Conservation (phyloP, 2,888 invertebrate species). For the Nymphalis urticae region DNA sequence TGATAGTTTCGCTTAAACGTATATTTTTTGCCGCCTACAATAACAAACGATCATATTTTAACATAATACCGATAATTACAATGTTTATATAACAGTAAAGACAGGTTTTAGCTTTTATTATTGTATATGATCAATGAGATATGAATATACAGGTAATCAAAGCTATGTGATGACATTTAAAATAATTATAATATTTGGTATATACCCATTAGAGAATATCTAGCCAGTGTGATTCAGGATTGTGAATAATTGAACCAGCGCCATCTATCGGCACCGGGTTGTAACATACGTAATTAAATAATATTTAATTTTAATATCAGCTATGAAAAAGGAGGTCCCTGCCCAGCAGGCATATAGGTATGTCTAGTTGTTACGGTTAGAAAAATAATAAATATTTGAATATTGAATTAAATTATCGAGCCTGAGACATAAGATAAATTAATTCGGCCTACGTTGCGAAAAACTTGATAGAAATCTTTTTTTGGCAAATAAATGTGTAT, state of each 20-base stretch:
- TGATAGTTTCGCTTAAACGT: neutral
- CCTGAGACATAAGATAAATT: conserved; percentile 16
- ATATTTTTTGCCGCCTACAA: conserved; percentile 16
- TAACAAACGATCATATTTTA: conserved; percentile 4
- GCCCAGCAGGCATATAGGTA: too few species aligned
- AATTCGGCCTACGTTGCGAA: conserved; percentile 27
- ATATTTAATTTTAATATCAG: too few species aligned
- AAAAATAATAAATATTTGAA: neutral
- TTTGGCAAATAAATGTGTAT: conserved; percentile 26
- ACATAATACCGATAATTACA: neutral
- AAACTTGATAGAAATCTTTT: conserved; percentile 23
- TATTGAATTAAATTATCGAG: conserved; percentile 8
- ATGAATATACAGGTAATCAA: too few species aligned
- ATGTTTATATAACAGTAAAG: neutral
- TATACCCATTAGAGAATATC: too few species aligned
- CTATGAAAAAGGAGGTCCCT: too few species aligned
- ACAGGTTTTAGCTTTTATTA: neutral
- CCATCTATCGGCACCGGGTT: too few species aligned
- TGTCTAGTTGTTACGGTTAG: neutral
- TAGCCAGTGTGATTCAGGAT: too few species aligned
- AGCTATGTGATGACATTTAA: too few species aligned
- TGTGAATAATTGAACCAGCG: too few species aligned
- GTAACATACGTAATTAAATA: too few species aligned
- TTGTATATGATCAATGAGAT: neutral
- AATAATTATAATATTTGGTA: too few species aligned